These are phyloP conservation scores for Sciurus niger DNA, from an alignment of 2,113 vertebrate species.

Conservation along the genomic window DNA sequence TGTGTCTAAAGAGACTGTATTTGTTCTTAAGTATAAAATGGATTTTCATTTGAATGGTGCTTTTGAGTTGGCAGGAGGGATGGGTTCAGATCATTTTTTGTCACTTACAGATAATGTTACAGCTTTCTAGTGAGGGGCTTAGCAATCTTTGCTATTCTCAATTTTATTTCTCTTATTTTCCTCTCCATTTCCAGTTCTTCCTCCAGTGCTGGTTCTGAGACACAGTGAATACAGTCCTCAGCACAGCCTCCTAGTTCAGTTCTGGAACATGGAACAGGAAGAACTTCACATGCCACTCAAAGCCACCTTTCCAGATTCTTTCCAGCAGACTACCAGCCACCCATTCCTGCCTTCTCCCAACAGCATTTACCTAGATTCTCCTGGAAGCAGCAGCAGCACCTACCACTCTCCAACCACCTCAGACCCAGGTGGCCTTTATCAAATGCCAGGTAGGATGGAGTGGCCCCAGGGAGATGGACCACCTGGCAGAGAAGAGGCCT, in stretches of 20 bases:
- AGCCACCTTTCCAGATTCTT: constrained; percentile 97
- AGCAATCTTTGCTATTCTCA: not conserved
- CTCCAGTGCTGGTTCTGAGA: constrained; percentile 97
- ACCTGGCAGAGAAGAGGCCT: not conserved
- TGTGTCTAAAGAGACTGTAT: not conserved
- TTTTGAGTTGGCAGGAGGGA: too few relatives aligned
- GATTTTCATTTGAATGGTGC: too few relatives aligned
- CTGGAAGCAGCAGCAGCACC: constrained; percentile 95
- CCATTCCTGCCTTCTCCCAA: constrained; percentile 92
- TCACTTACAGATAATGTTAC: too few relatives aligned
- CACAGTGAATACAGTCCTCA: constrained; percentile 99
- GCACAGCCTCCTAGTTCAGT: constrained; percentile 97
- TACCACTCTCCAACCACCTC: constrained; percentile 98
- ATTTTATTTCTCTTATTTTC: constrained; percentile 49
- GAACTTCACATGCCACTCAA: constrained; percentile 99
- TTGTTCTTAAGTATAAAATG: too few relatives aligned
- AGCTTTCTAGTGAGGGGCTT: not conserved
- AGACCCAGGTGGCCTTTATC: constrained; percentile 97
- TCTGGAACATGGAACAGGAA: constrained; percentile 96
- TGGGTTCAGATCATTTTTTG: too few relatives aligned
- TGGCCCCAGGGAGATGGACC: too few relatives aligned
- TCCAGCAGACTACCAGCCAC: constrained; percentile 92
- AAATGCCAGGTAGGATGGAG: constrained; percentile 95
- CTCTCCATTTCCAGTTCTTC: constrained; percentile 91
- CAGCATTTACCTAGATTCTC: constrained; percentile 97